These are phyloP conservation scores for Ophion obscuratus DNA, from an alignment of 2,888 invertebrate genomes.

Conservation along the genomic window DNA sequence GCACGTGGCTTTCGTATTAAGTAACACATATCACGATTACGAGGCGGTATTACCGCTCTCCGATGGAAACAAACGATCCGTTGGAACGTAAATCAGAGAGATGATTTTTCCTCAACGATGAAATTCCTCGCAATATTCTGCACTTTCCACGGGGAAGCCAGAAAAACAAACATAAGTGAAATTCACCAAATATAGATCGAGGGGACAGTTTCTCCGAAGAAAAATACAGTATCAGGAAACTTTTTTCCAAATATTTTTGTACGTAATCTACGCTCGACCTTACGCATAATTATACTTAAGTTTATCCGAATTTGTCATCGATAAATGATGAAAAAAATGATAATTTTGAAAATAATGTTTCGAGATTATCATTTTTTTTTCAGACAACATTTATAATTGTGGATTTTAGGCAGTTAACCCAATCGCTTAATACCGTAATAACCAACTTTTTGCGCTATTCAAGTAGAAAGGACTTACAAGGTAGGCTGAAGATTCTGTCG, in stretches of 20 bases:
- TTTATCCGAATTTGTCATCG: too few relatives aligned
- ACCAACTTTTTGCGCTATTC: background rate
- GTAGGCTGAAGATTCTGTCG: background rate
- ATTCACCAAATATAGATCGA: background rate
- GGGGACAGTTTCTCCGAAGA: background rate
- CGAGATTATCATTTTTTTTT: too few relatives aligned
- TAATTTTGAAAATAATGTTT: too few relatives aligned
- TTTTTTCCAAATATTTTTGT: background rate
- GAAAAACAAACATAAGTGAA: too few relatives aligned
- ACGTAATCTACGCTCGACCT: too few relatives aligned
- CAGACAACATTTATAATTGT: too few relatives aligned
- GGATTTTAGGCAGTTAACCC: too few relatives aligned
- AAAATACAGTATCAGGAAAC: background rate
- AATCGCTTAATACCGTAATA: too few relatives aligned
- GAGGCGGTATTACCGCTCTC: background rate
- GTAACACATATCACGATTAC: conserved; percentile 12
- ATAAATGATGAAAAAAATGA: too few relatives aligned
- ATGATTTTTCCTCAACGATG: background rate
- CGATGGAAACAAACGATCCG: background rate
- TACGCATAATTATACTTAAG: too few relatives aligned
- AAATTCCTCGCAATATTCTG: background rate
- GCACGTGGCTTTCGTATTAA: conserved; percentile 24
- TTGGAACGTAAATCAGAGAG: background rate
- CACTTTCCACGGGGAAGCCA: background rate
- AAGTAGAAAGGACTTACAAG: background rate